Conservation (phyloP, 2,113 vertebrate genomes). For the Anolis sagrei region DNA sequence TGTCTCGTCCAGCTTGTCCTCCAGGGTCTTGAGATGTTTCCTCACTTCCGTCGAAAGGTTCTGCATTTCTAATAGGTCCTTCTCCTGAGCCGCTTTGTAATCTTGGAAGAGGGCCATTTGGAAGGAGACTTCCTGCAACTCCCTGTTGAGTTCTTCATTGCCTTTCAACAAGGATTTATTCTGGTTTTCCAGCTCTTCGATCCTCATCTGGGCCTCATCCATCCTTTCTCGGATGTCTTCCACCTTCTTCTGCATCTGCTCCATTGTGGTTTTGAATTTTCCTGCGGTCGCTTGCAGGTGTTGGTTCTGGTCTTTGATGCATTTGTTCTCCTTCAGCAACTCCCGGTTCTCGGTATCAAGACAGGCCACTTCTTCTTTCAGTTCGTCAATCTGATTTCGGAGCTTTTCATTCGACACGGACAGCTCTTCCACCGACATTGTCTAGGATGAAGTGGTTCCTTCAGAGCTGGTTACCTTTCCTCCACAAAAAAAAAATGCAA, state of each 20-base stretch:
- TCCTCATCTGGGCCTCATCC: neutral
- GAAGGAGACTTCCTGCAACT: neutral
- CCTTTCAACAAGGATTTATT: neutral
- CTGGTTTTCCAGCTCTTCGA: neutral
- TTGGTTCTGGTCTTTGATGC: neutral
- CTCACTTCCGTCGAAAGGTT: neutral
- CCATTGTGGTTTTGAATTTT: neutral
- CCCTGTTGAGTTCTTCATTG: neutral
- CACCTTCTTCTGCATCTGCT: slow-evolving; percentile 28
- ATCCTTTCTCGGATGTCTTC: neutral
- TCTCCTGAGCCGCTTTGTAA: slow-evolving; percentile 1
- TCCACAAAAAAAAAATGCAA: neutral
- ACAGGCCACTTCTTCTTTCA: neutral
- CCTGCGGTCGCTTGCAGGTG: neutral
- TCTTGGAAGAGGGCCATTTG: neutral
- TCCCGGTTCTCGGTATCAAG: neutral
- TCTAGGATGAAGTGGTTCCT: rapidly evolving
- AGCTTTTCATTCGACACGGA: neutral
- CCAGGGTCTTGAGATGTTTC: neutral
- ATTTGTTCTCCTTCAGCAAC: neutral
- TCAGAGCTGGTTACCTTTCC: neutral
- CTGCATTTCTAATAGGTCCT: neutral
- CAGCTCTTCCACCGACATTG: slow-evolving; percentile 1
- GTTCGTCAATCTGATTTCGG: neutral
- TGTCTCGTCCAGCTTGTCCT: neutral